Conservation (phyloP, 1,140 invertebrate species). For the Lithobius niger region DNA sequence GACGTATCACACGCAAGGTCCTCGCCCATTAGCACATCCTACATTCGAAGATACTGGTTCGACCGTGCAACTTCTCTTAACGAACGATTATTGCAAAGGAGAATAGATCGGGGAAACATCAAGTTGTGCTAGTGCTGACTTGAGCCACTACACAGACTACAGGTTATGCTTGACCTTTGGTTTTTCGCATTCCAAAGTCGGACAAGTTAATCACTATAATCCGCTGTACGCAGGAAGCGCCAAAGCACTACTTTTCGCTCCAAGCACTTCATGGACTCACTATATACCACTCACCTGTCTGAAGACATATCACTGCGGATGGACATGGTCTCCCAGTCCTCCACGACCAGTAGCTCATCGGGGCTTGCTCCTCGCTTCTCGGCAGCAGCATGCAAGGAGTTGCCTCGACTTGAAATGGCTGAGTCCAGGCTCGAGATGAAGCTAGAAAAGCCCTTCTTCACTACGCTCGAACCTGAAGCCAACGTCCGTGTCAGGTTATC, state of each 20-base stretch:
- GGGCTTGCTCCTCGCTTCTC: not conserved
- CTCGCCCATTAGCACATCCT: no score
- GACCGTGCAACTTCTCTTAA: no score
- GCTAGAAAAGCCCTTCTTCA: slow-evolving; percentile 63
- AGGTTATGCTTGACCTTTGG: not conserved
- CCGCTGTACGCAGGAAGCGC: not conserved
- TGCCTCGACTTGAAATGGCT: slow-evolving; percentile 49
- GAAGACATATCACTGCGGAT: slow-evolving; percentile 61
- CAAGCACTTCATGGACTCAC: not conserved
- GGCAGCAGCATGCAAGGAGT: slow-evolving; percentile 42
- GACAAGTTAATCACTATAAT: not conserved
- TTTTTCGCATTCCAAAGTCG: not conserved
- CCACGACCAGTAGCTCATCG: slow-evolving; percentile 1
- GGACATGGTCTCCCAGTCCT: slow-evolving; percentile 32
- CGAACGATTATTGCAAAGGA: no score
- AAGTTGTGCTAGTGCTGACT: no score
- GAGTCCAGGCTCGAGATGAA: slow-evolving; percentile 68
- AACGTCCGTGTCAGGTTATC: not conserved
- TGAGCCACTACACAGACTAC: not conserved
- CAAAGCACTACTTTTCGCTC: not conserved
- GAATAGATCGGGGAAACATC: no score
- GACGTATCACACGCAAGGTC: no score
- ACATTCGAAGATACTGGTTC: no score
- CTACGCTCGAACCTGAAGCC: slow-evolving; percentile 14
- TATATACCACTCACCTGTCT: no score